Evolutionary conservation across 2,797 vertebrate genomes (phyloP).

Genomic region (Etheostoma perlongum): DNA sequence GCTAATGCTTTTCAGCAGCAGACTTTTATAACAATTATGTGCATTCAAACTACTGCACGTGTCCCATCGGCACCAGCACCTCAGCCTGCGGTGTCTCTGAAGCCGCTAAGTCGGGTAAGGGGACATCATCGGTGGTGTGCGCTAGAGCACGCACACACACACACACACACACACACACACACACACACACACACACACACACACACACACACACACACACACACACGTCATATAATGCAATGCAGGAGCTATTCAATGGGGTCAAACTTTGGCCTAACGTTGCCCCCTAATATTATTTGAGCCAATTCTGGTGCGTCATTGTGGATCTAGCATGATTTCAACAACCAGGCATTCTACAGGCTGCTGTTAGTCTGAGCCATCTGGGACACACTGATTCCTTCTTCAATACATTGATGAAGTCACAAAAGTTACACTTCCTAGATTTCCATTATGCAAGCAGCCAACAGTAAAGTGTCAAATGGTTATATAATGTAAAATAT

Average conservation of each 20-base stretch:
- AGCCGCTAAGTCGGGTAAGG: no score
- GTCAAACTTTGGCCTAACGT: not conserved
- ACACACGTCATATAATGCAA: no score
- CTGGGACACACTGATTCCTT: not conserved
- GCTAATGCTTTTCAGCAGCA: no score
- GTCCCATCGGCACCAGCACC: no score
- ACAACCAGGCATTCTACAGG: not conserved
- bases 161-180: no score
- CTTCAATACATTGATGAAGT: not conserved
- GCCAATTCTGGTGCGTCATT: not conserved
- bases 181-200: no score
- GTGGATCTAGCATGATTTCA: not conserved
- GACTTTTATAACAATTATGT: no score
- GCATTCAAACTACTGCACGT: no score
- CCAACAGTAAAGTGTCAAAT: not conserved
- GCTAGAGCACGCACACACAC: no score
- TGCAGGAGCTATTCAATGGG: not conserved
- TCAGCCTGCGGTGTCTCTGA: no score
- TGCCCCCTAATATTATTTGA: not conserved
- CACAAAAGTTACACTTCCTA: slow-evolving; percentile 18
- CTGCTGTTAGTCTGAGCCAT: not conserved
- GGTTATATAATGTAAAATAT: slow-evolving; percentile 24
- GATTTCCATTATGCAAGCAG: slow-evolving; percentile 6
- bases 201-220: no score
- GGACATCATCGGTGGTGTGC: no score